Base-by-base conservation (phyloP, 1,140 invertebrate species). In the Rhizoglyphus robini region DNA sequence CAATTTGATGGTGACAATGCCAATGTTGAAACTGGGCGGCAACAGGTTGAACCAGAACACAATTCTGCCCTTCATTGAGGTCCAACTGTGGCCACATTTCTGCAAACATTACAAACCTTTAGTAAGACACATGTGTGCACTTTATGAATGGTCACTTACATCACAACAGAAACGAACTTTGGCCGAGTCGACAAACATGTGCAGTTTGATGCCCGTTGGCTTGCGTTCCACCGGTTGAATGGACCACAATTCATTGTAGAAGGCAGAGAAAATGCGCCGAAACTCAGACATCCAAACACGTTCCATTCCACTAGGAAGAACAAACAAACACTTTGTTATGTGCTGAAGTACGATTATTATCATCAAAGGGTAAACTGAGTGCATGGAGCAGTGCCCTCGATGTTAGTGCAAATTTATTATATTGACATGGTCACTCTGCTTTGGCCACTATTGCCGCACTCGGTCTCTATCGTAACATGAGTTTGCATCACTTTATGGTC, bases 61-160 rank as follows among this genome's bases (percentile, higher is more conserved):
- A 1, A 79, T 75, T 27, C 78, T 71, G 0, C 79, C 79, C 67
- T 79, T 80, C 79, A 80, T 80, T 1, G 77, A 79, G 0, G 79
- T 80, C 79, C 79, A 80, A 18, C 78, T 78, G 68, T 79, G 78
- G 32, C 75, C 76, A 64, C 77, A 79, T 31, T 75, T 70, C 76
- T 78, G 59, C 3, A 70, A n/a, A n/a, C n/a, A n/a, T n/a, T n/a
- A n/a, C n/a, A 70, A 63, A 47, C 58, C 34, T 54, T 54, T 15
- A 15, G 11, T 54, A 15, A 13, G 11, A 13, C 27, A n/a, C n/a
- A n/a, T n/a, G n/a, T n/a, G n/a, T n/a, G n/a, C n/a, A n/a, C n/a
- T n/a, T n/a, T n/a, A n/a, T n/a, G n/a, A n/a, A n/a, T n/a, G n/a
- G 4, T 18, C 20, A 34, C 66, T 64, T 68, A 72, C 68, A 29